Conservation (phyloP, 1,140 invertebrate genomes). For the Micrasema minimum region DNA sequence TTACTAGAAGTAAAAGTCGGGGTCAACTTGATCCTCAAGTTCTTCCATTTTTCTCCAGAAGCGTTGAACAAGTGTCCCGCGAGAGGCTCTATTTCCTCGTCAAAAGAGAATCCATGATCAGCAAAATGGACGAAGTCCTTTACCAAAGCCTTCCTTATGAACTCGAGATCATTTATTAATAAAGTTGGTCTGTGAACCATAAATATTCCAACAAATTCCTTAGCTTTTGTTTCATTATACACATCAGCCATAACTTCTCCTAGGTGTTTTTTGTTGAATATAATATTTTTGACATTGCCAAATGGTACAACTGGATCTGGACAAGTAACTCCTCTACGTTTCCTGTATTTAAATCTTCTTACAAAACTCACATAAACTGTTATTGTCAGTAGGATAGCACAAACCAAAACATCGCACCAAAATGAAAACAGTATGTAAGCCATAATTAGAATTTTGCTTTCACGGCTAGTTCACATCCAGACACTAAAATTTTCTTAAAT, state of each 20-base stretch:
- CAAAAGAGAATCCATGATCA: constrained; percentile 66
- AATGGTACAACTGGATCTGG: constrained; percentile 3
- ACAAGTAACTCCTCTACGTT: constrained; percentile 28
- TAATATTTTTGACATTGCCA: constrained; percentile 56
- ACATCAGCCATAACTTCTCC: constrained; percentile 55
- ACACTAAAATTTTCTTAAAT: no score
- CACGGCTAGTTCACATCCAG: no score
- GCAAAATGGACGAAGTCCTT: constrained; percentile 71
- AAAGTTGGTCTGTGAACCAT: constrained; percentile 61
- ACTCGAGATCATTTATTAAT: constrained; percentile 64
- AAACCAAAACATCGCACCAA: constrained; percentile 38
- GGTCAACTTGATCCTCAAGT: constrained; percentile 54
- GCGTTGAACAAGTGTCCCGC: constrained; percentile 65
- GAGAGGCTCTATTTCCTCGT: constrained; percentile 65
- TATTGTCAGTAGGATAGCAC: neutral
- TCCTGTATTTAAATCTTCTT: constrained; percentile 39
- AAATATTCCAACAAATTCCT: constrained; percentile 61
- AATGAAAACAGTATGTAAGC: constrained; percentile 34
- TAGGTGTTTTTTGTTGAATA: neutral
- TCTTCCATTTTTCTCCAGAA: constrained; percentile 59
- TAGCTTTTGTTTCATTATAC: constrained; percentile 59
- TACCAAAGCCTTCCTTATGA: constrained; percentile 70
- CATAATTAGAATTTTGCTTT: neutral
- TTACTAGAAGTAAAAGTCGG: constrained; percentile 58
- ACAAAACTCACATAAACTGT: neutral